A percentile compares a stretch with the other conserved stretches of the same genome.
Evolutionary conservation across 2,797 vertebrate species (phyloP).

Genomic region (Pseudochaenichthys georgianus): DNA sequence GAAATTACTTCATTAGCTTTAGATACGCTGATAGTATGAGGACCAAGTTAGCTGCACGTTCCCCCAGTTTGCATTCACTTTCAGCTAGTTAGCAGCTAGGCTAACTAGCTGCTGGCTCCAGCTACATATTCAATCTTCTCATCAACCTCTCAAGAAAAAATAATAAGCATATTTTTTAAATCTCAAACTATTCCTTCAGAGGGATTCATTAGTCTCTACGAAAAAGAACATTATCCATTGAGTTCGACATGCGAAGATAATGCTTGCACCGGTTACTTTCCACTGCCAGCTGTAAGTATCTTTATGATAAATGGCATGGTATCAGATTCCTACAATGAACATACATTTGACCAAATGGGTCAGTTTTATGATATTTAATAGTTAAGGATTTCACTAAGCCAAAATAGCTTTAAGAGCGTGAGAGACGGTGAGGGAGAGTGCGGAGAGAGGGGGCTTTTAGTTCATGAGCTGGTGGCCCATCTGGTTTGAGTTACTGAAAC

Average conservation of each 20-base stretch:
- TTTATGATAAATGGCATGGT: constrained; percentile 50
- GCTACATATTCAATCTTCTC: constrained; percentile 12
- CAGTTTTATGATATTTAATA: constrained; percentile 63
- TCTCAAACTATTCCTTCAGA: constrained; percentile 15
- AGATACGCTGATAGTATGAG: neutral
- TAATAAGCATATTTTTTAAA: constrained; percentile 23
- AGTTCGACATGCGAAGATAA: constrained; percentile 45
- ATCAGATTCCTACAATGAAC: constrained; percentile 57
- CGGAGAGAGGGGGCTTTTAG: constrained; percentile 46
- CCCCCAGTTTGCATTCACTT: neutral
- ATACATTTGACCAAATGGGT: constrained; percentile 53
- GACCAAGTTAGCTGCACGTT: neutral
- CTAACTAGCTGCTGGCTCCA: constrained; percentile 10
- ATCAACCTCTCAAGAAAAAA: constrained; percentile 24
- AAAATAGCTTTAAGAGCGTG: constrained; percentile 47
- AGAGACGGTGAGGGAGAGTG: constrained; percentile 19
- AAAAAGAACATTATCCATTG: constrained; percentile 20
- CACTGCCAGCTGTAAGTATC: constrained; percentile 32
- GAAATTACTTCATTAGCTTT: neutral
- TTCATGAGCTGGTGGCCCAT: constrained; percentile 83
- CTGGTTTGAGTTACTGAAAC: constrained; percentile 78
- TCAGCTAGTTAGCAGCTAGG: neutral
- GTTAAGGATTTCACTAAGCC: constrained; percentile 65
- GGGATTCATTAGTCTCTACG: constrained; percentile 35
- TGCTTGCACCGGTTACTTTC: constrained; percentile 20